These are phyloP conservation scores for Chlamydotis undulata DNA, from an alignment of 2,113 vertebrate species.

Conservation along the genomic window DNA sequence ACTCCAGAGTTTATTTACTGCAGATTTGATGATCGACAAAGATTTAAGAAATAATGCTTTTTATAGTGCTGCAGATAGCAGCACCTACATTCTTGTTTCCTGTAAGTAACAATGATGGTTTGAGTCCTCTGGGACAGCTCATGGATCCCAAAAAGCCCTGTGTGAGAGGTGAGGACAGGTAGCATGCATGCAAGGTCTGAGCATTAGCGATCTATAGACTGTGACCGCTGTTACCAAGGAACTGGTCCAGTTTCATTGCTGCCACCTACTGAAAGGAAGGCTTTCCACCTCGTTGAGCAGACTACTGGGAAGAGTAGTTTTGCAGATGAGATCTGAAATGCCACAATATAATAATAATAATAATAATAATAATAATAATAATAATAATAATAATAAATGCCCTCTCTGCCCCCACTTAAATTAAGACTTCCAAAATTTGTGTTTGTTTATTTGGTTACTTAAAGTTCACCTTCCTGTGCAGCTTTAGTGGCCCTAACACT, in stretches of 20 bases:
- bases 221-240: accelerated
- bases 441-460: background rate
- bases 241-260: background rate
- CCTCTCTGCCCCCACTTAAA: background rate
- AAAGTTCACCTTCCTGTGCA: background rate
- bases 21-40: background rate
- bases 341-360: background rate
- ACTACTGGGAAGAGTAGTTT: background rate
- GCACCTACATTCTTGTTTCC: background rate
- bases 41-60: background rate
- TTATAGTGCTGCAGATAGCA: background rate
- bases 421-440: background rate
- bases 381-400: background rate
- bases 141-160: background rate
- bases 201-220: background rate
- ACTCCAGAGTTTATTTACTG: background rate
- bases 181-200: accelerated
- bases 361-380: background rate
- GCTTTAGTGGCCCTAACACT: background rate
- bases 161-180: background rate
- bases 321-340: constrained; percentile 24
- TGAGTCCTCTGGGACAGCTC: background rate
- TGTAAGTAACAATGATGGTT: background rate
- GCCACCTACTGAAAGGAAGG: background rate
- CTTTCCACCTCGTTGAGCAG: background rate